Base-by-base conservation (phyloP, 2,797 vertebrate genomes). In the Borostomias antarcticus region DNA sequence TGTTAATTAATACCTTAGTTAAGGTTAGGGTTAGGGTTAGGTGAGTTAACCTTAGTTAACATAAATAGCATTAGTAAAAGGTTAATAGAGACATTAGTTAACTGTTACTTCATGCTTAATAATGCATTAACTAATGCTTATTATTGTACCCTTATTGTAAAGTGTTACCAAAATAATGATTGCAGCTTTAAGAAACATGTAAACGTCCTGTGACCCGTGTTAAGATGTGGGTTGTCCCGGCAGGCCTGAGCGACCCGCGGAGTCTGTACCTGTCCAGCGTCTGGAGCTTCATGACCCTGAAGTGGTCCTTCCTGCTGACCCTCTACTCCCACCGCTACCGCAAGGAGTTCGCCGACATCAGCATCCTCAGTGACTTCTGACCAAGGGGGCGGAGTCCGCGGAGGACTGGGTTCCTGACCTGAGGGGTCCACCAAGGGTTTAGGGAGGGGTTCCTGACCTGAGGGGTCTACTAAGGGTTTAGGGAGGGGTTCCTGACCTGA, bases 301-400 rank as follows among this genome's bases (percentile, higher is more conserved):
- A 99, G 80, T 99, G 97, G 97, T 90, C 95, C 35, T 90, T 92
- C 73, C 81, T 98, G 75, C 94, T 98, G 7, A 54, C 89, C n/a
- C 70, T 96, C 25, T 89, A 91, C 0, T 86, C 96, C 0, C 86
- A 92, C 78, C 95, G 94, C 21, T 98, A 99, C 89, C 89, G 91
- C 56, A 93, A 93, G 2, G 96, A 98, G 85, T 98, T 98, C 1
- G 94, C 94, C 0, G 96, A 98, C 89, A 95, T 98, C 91, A 94
- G 95, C 62, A 98, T 98, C 90, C 96, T 99, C 84, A 96, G 95
- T 66, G 95, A 98, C 88, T 98, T 98, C 90, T 98, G 78, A 95
- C 33, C 47, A 45, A 13, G n/a, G 5, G 13, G 25, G 21, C 19
- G 63, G 9, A 17, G 30, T 68, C 47, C 56, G 29, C 26, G 50